These are phyloP conservation scores for Diprion similis DNA, from an alignment of 1,140 invertebrate species.

Conservation along the genomic window DNA sequence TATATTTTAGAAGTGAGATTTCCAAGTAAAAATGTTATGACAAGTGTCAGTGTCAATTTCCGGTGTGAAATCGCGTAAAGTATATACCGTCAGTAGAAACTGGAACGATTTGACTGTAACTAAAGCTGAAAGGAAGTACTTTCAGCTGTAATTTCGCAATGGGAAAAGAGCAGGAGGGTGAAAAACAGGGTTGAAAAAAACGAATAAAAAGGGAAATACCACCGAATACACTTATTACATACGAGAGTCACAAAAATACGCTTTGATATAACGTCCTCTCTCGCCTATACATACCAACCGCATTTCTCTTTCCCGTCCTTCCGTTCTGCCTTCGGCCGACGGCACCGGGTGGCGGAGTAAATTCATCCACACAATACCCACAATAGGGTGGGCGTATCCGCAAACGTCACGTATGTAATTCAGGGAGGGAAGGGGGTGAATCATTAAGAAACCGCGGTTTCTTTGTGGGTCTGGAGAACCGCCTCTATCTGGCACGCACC, in stretches of 20 bases:
- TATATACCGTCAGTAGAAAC: too few species aligned
- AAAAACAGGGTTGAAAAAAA: background rate
- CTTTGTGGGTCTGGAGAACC: constrained; percentile 28
- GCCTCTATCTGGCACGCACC: constrained; percentile 42
- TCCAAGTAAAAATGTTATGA: too few species aligned
- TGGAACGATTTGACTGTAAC: background rate
- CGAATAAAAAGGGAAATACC: background rate
- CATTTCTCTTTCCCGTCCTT: background rate
- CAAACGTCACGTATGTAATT: constrained; percentile 21
- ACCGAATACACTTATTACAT: background rate
- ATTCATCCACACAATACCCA: constrained; percentile 8
- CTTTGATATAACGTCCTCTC: background rate
- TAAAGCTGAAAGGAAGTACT: constrained; percentile 1
- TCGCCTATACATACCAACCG: background rate
- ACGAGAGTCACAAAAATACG: background rate
- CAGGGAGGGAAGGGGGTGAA: constrained; percentile 28
- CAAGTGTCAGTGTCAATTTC: too few species aligned
- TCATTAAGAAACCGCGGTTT: constrained; percentile 41
- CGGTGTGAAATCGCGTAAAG: too few species aligned
- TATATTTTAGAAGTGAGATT: background rate
- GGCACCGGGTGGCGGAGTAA: background rate
- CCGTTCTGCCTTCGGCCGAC: background rate
- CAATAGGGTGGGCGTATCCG: constrained; percentile 5
- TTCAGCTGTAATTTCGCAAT: background rate
- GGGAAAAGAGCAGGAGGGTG: background rate